Evolutionary conservation across 2,888 invertebrate species (phyloP), one percentile per base, ranked within the genome.

Genomic region (Brachyopa scutellaris): DNA sequence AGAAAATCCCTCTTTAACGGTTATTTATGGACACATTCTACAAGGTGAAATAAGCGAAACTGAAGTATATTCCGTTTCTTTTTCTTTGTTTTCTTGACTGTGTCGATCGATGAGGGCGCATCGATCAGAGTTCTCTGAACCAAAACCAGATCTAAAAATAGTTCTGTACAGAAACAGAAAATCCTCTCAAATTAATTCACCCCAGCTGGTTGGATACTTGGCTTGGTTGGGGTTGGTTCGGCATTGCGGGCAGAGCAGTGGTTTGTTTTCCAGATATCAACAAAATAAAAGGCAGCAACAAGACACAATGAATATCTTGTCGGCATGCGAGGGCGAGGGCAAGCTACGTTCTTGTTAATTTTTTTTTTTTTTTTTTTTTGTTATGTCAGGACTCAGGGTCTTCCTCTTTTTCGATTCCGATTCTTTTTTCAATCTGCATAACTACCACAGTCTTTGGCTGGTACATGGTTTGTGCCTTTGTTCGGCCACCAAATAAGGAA

Each of bases 161-260:
- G 31, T 5, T 13, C 69, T 15, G 17, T 33, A 69, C 26, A 21
- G 7, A 40, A 49, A 21, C 8, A 17, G 31, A 40, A 77, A 61
- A 40, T 45, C 42, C 59, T 53, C 53, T 38, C 13, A 69, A 69
- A 76, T 61, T 61, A 45, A 76, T 69, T 59, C 69, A 77, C 70
- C 70, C 70, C 29, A 31, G n/a, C n/a, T 55, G 19, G 9, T 11
- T 17, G 47, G 19, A n/a, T 26, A 47, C 11, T 13, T 42, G 42
- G 29, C 8, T n/a, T n/a, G n/a, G 26, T 13, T 47, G 45, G 42
- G 45, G 29, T 7, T 51, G 38, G 4, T 4, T 11, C 8, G 4
- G 5, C 21, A 19, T 23, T 21, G n/a, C 13, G 4, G 2, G 21
- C 2, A 15, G 11, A 17, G 15, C 61, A 21, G 31, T 47, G 26